Conservation (phyloP, 2,888 invertebrate species). For the Sesamia inferens region DNA sequence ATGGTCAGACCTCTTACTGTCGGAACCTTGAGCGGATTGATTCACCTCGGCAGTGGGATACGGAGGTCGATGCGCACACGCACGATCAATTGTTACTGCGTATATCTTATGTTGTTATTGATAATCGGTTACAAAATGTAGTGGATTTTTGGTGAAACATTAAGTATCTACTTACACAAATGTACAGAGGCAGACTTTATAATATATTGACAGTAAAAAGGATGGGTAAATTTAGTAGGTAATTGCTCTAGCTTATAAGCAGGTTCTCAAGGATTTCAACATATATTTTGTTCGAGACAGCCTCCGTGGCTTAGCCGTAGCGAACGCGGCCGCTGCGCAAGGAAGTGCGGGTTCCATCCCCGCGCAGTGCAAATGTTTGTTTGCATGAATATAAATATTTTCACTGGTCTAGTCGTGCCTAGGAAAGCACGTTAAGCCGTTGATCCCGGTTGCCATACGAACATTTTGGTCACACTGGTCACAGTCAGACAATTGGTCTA, state of each 20-base stretch:
- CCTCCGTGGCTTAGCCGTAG: too few species aligned
- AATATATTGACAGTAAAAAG: background rate
- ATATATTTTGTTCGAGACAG: too few species aligned
- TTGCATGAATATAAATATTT: too few species aligned
- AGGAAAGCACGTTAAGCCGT: too few species aligned
- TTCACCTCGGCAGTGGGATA: conserved; percentile 80
- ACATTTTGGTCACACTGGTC: too few species aligned
- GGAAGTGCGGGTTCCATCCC: too few species aligned
- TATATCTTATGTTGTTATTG: conserved; percentile 29
- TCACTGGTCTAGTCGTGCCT: too few species aligned
- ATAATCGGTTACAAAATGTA: conserved; percentile 25
- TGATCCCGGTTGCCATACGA: too few species aligned
- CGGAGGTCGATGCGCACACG: conserved; percentile 73
- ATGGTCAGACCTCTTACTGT: conserved; percentile 81
- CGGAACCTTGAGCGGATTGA: conserved; percentile 84
- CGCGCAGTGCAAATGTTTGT: too few species aligned
- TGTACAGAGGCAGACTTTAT: background rate
- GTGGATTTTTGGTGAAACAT: background rate
- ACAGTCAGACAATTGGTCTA: too few species aligned
- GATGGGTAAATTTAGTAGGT: background rate
- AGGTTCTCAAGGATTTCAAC: too few species aligned
- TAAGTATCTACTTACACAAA: background rate
- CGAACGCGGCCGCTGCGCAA: too few species aligned
- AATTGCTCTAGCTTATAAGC: background rate
- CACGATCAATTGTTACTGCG: conserved; percentile 47